These are phyloP conservation scores for Caenorhabditis remanei DNA, from an alignment of 1,140 invertebrate genomes.

Conservation along the genomic window DNA sequence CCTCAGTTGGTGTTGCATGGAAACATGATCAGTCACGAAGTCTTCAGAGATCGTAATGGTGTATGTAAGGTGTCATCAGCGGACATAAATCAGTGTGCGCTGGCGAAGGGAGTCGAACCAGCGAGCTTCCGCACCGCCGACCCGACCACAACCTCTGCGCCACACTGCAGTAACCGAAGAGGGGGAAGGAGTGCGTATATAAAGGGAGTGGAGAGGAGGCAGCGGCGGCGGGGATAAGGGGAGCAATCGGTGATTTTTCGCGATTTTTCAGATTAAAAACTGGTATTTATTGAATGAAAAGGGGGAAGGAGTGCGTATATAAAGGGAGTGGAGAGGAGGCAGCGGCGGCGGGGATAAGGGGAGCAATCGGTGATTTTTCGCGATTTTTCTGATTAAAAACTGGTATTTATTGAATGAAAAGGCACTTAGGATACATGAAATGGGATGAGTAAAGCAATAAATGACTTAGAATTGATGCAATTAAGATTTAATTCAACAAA, in stretches of 20 bases:
- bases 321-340: background rate
- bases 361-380: background rate
- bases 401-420: slow-evolving; percentile 5
- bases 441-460: background rate
- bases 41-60: slow-evolving; percentile 56
- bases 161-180: background rate
- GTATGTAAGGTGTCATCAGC: slow-evolving; percentile 41
- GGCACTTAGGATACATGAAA: slow-evolving; percentile 34
- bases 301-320: background rate
- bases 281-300: too few species aligned
- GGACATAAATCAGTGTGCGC: background rate
- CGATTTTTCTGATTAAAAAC: background rate
- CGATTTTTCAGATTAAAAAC: background rate
- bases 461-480: slow-evolving; percentile 10
- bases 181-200: background rate
- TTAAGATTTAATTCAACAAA: background rate
- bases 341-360: background rate
- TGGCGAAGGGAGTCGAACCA: background rate
- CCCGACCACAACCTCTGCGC: slow-evolving; percentile 13
- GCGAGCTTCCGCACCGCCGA: background rate
- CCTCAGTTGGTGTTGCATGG: slow-evolving; percentile 54
- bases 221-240: background rate
- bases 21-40: slow-evolving; percentile 50
- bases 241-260: background rate
- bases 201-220: background rate